These are phyloP conservation scores for Sardinella longiceps DNA, from an alignment of 2,797 vertebrate genomes.

Conservation along the genomic window DNA sequence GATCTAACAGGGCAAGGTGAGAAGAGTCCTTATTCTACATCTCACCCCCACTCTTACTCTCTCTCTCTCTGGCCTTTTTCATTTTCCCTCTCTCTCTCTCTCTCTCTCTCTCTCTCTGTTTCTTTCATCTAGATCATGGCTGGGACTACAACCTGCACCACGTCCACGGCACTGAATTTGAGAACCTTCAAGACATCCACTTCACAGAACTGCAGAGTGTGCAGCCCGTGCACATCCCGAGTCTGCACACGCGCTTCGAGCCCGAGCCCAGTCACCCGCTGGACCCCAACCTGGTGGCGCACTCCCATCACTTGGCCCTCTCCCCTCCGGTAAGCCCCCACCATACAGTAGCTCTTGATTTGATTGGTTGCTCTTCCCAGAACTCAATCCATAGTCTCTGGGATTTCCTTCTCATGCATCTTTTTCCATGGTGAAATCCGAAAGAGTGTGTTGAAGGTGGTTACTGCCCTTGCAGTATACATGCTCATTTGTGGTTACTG, in stretches of 20 bases:
- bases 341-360: neutral
- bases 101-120: neutral
- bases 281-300: slow-evolving; percentile 79
- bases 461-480: neutral
- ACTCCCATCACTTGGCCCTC: slow-evolving; percentile 75
- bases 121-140: slow-evolving; percentile 78
- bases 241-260: slow-evolving; percentile 85
- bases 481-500: neutral
- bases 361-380: neutral
- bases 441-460: neutral
- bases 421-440: neutral
- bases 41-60: neutral
- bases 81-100: slow-evolving; percentile 24
- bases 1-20: neutral
- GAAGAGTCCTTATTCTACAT: neutral
- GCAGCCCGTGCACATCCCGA: slow-evolving; percentile 87
- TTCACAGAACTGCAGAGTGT: slow-evolving; percentile 97
- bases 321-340: slow-evolving; percentile 69
- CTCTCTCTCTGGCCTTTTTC: slow-evolving; percentile 9
- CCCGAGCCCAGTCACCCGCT: slow-evolving; percentile 85
- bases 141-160: slow-evolving; percentile 92
- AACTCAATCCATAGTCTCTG: neutral
- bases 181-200: slow-evolving; percentile 88
- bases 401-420: neutral
- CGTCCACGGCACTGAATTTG: slow-evolving; percentile 86